Percentiles rank a stretch among this genome's conserved stretches.
Conservation (phyloP, 2,888 invertebrate genomes). For the Byasa hedistus region DNA sequence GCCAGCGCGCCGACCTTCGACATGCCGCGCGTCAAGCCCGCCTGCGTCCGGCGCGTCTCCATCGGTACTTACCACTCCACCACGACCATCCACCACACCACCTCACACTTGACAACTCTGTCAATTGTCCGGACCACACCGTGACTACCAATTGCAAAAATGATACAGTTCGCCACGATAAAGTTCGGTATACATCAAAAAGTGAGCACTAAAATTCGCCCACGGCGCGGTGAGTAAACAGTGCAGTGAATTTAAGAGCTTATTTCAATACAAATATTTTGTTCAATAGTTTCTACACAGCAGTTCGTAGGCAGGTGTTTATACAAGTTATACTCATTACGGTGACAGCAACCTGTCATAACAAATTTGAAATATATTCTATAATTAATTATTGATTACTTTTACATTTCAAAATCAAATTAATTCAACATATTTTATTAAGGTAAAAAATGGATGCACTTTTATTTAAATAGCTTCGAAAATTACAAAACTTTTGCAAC, state of each 20-base stretch:
- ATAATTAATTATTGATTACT: not conserved
- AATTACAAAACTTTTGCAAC: not conserved
- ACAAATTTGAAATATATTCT: constrained; percentile 22
- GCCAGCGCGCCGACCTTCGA: constrained; percentile 53
- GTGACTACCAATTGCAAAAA: constrained; percentile 54
- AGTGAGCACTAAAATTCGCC: constrained; percentile 74
- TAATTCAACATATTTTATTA: not conserved
- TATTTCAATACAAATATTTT: constrained; percentile 23
- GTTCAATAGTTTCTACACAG: constrained; percentile 13
- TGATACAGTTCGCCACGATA: constrained; percentile 83
- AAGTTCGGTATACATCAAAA: constrained; percentile 82
- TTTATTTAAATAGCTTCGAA: not conserved
- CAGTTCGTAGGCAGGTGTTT: constrained; percentile 28
- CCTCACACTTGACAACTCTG: constrained; percentile 47
- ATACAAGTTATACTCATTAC: constrained; percentile 25
- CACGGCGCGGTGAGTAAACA: constrained; percentile 76
- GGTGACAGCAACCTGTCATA: constrained; percentile 33
- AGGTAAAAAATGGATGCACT: no score
- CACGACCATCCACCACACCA: constrained; percentile 47
- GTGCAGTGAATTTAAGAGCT: constrained; percentile 62
- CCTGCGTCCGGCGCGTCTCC: constrained; percentile 79
- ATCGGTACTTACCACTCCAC: constrained; percentile 66
- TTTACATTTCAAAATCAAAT: not conserved
- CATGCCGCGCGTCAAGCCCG: constrained; percentile 79
- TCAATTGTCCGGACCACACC: constrained; percentile 37